Conservation (phyloP, 2,888 invertebrate species). For the Sialis lutaria region DNA sequence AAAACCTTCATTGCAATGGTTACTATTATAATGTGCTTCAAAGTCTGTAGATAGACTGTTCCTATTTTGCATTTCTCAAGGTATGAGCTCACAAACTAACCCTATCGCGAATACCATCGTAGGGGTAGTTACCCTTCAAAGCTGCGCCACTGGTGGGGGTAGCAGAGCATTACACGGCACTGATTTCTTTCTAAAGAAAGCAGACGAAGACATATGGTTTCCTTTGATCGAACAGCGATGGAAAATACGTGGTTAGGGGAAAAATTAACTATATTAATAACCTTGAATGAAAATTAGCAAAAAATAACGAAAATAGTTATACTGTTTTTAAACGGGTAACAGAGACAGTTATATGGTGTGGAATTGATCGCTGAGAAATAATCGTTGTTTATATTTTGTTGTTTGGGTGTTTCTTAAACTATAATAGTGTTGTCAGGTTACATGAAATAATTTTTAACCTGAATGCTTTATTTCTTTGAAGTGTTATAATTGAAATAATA, state of each 20-base stretch:
- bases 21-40: conserved; percentile 2
- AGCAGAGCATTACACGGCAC: neutral
- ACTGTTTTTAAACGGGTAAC: too few species aligned
- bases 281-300: neutral
- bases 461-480: too few species aligned
- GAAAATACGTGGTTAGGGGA: neutral
- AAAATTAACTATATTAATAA: neutral
- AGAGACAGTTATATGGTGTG: too few species aligned
- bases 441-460: too few species aligned
- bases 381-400: too few species aligned
- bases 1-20: neutral
- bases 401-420: too few species aligned
- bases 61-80: conserved; percentile 4
- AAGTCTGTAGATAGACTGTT: conserved; percentile 3
- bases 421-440: too few species aligned
- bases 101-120: neutral
- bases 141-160: neutral
- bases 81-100: neutral
- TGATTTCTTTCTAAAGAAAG: neutral
- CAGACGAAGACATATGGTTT: neutral
- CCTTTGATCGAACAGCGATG: neutral
- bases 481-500: too few species aligned
- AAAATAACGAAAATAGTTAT: neutral
- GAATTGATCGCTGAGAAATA: too few species aligned
- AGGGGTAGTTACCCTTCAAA: neutral